Base-by-base conservation (phyloP, 2,797 vertebrate genomes). In the Borostomias antarcticus region DNA sequence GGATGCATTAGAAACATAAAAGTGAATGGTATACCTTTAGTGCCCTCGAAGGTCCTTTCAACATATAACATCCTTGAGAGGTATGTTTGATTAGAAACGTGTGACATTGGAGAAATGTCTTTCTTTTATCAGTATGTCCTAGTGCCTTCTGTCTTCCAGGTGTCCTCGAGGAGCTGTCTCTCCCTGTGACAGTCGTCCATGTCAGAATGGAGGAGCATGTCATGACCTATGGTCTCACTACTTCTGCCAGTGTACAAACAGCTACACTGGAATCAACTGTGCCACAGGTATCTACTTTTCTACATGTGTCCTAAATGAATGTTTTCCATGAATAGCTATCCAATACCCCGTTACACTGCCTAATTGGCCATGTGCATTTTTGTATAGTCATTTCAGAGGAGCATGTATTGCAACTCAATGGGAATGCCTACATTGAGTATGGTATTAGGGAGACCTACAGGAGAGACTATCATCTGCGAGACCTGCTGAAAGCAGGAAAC, bases 1-100 rank as follows among this genome's bases (percentile, higher is more conserved):
- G 93, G 93, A 58, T 94, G 93, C 68, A 70, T 93, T 64, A 81
- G 81, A 66, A 91, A 91, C 63, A 56, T 92, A 68, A 53, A 85
- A 48, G 68, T 94, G 2, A 93, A 94, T 30, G 86, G 89, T 11
- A 74, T 91, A 54, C 58, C 76, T 45, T 72, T 93, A 35, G 82
- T 73, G 67, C 81, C 80, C 40, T 75, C 84, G 5, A 84, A 77
- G 79, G 86, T 89, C 29, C 72, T 93, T 7, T 64, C 79, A 67
- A 61, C 75, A 5, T 79, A 82, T 64, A 92, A 92, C 61, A 74
- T 92, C 60, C 69, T 88, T 54, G 78, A 89, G 13, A 87, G 85
- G 91, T 92, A 72, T 72, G 69, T 70, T 51, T 23, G 13, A 60
- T 57, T n/a, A 53, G 40, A 40, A 19, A 35, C 15, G 47, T 65